Evolutionary conservation across 2,797 vertebrate genomes (phyloP).

Genomic region (Crypturellus tataupa): DNA sequence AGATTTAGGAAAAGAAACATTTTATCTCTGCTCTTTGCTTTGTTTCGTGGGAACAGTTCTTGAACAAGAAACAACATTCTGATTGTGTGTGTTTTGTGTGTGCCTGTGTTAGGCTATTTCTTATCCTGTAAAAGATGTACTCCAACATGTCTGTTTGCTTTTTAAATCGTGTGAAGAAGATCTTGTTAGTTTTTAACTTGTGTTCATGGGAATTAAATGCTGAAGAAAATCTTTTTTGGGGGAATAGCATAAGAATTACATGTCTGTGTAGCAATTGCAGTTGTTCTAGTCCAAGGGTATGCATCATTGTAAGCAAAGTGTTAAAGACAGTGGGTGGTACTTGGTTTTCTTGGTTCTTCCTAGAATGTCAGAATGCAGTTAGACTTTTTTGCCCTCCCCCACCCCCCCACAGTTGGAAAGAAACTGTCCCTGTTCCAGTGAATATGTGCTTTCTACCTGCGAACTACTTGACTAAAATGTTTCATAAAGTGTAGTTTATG

Average conservation of each 20-base stretch:
- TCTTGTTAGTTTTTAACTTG: fast-evolving
- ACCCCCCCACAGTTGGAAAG: neutral
- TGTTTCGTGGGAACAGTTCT: neutral
- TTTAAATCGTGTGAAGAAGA: neutral
- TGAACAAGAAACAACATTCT: neutral
- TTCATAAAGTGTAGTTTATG: neutral
- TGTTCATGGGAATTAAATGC: neutral
- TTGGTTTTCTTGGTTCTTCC: neutral
- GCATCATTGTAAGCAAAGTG: neutral
- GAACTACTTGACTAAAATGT: neutral
- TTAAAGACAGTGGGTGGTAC: neutral
- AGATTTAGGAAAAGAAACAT: too few relatives aligned
- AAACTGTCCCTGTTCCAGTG: neutral
- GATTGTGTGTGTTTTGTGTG: neutral
- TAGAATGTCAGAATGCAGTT: neutral
- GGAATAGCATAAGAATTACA: fast-evolving
- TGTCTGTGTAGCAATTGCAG: neutral
- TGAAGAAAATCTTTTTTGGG: neutral
- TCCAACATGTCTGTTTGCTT: too few relatives aligned
- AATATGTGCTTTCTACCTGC: neutral
- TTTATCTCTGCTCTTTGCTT: too few relatives aligned
- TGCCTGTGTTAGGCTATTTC: neutral
- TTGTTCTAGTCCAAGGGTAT: neutral
- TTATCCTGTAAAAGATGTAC: neutral
- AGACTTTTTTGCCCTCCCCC: neutral